Percentiles rank a stretch among this genome's conserved stretches.
phyloP scores from a whole-genome alignment of 2,113 vertebrate species.

The Thunnus maccoyii region DNA sequence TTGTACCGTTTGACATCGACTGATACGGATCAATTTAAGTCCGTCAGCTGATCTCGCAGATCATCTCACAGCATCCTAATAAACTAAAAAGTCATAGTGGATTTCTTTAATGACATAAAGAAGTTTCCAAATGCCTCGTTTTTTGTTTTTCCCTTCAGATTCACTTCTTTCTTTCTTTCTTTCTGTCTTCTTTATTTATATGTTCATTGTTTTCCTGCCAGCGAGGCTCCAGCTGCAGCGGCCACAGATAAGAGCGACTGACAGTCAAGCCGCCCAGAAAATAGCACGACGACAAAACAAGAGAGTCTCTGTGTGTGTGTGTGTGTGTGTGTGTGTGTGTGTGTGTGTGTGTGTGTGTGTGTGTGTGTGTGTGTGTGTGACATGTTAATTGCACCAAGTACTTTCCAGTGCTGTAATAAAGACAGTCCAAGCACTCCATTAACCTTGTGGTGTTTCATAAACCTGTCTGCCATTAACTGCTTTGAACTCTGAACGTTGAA shows the following conservation, averaged over 20 bases:
- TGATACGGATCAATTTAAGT: too few species aligned
- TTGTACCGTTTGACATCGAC: too few species aligned
- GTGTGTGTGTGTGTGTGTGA: constrained; percentile 1
- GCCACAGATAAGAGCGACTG: constrained; percentile 35
- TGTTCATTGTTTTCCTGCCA: constrained; percentile 14
- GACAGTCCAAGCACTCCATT: constrained; percentile 42
- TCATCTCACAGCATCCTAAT: not conserved
- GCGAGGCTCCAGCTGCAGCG: constrained; percentile 29
- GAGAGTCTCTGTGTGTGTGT: constrained; percentile 5
- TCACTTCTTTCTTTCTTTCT: not conserved
- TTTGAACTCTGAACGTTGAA: constrained; percentile 25
- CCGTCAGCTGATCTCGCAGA: not conserved
- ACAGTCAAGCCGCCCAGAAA: constrained; percentile 71
- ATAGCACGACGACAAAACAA: constrained; percentile 6
- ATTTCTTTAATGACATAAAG: not conserved
- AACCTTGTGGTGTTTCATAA: constrained; percentile 33
- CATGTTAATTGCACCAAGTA: constrained; percentile 30
- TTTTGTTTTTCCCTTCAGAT: constrained; percentile 61
- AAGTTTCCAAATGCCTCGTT: not conserved
- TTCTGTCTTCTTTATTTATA: not conserved
- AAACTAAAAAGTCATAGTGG: not conserved
- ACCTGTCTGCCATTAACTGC: constrained; percentile 16
- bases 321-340: constrained; percentile 19
- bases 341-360: not conserved
- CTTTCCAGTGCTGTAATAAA: constrained; percentile 48